A percentile compares a stretch with the other conserved stretches of the same genome.
Evolutionary conservation across 1,140 invertebrate genomes (phyloP).

Genomic region (Caenorhabditis brenneri): DNA sequence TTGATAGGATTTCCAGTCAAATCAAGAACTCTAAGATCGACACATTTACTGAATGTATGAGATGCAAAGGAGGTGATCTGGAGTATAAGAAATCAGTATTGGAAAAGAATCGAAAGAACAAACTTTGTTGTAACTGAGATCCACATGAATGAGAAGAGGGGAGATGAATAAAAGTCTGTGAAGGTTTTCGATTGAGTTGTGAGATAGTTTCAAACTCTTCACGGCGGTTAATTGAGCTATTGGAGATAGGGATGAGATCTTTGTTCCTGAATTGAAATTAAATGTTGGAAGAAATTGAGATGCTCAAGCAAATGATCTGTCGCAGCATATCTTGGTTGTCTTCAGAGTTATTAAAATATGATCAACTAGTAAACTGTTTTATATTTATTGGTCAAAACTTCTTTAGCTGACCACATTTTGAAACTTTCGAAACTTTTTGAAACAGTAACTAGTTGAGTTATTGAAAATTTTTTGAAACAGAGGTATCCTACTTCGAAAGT

Average conservation of each 20-base stretch:
- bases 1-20: conserved; percentile 28
- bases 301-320: too few relatives aligned
- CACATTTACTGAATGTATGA: conserved; percentile 31
- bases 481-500: too few relatives aligned
- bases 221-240: conserved; percentile 7
- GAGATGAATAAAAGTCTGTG: conserved; percentile 12
- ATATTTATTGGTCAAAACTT: too few relatives aligned
- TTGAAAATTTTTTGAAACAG: too few relatives aligned
- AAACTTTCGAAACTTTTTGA: too few relatives aligned
- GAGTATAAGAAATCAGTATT: not conserved
- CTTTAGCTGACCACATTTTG: too few relatives aligned
- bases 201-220: conserved; percentile 1
- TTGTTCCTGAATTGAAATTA: not conserved
- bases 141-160: not conserved
- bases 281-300: not conserved
- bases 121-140: conserved; percentile 42
- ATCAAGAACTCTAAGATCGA: conserved; percentile 35
- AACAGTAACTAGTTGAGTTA: too few relatives aligned
- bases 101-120: not conserved
- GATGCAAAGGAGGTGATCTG: conserved; percentile 26
- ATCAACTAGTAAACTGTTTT: too few relatives aligned
- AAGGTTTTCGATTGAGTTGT: conserved; percentile 31
- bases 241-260: conserved; percentile 1
- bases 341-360: too few relatives aligned
- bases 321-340: too few relatives aligned